phyloP scores from a whole-genome alignment of 2,113 vertebrate genomes.

The Grallaria varia region DNA sequence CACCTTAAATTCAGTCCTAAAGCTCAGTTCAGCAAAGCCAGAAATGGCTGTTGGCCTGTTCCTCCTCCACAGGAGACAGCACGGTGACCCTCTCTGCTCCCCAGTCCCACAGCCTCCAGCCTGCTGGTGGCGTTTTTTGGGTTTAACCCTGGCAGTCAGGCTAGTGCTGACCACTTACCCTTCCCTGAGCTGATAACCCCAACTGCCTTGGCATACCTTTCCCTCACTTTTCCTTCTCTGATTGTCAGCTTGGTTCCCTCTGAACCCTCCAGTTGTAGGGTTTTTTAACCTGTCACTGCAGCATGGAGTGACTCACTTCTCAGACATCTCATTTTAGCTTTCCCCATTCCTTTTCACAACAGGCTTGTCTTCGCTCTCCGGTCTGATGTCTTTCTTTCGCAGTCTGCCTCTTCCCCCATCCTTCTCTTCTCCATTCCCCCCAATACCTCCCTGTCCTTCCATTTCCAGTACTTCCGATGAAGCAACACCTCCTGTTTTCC shows the following conservation, averaged over 20 bases:
- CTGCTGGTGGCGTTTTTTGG: neutral
- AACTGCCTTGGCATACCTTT: neutral
- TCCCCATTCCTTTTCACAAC: neutral
- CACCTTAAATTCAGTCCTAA: neutral
- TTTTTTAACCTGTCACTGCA: neutral
- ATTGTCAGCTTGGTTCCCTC: fast-evolving
- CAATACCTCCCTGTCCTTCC: fast-evolving
- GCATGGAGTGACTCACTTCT: neutral
- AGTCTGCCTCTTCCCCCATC: neutral
- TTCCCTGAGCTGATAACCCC: neutral
- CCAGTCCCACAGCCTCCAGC: neutral
- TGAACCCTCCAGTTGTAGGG: neutral
- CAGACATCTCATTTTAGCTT: neutral
- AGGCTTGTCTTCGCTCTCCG: neutral
- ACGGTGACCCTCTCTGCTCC: neutral
- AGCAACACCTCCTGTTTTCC: neutral
- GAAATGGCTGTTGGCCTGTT: neutral
- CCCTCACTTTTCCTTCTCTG: neutral
- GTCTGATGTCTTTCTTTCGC: neutral
- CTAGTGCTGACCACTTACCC: neutral
- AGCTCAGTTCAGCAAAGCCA: neutral
- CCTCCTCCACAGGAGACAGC: neutral
- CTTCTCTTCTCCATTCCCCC: neutral
- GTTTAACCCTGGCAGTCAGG: neutral
- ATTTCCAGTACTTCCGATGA: neutral